Conservation (phyloP, 2,888 invertebrate species). For the Laothoe populi region DNA sequence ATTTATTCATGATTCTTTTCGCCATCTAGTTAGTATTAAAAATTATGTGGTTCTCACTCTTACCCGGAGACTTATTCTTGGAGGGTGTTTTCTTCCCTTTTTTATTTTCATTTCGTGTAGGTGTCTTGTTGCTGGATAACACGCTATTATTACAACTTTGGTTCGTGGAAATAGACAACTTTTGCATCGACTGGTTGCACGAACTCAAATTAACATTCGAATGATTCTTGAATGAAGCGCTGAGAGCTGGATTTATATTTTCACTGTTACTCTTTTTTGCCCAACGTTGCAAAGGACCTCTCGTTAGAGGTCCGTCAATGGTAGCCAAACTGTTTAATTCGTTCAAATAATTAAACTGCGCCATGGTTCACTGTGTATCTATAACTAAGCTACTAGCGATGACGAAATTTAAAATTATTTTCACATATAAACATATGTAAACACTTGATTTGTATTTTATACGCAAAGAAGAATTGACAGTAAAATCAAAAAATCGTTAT, state of each 20-base stretch:
- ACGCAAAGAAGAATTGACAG: constrained; percentile 20
- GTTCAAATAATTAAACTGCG: constrained; percentile 92
- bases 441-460: constrained; percentile 18
- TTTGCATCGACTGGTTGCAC: constrained; percentile 87
- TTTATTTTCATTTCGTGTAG: constrained; percentile 79
- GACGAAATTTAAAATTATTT: constrained; percentile 6
- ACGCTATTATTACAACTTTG: constrained; percentile 83
- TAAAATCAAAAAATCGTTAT: constrained; percentile 25
- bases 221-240: constrained; percentile 74
- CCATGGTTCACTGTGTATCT: constrained; percentile 78
- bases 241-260: constrained; percentile 77
- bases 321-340: constrained; percentile 91
- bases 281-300: constrained; percentile 92
- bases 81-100: constrained; percentile 88
- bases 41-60: constrained; percentile 32
- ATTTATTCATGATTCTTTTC: no score
- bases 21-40: no score
- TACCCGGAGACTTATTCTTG: constrained; percentile 88
- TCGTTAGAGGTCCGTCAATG: constrained; percentile 91
- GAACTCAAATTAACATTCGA: constrained; percentile 83
- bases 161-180: constrained; percentile 85
- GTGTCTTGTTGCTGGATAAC: constrained; percentile 84
- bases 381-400: background rate
- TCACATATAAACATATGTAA: constrained; percentile 10
- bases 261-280: constrained; percentile 89